Evolutionary conservation across 2,113 vertebrate species (phyloP), one percentile per base, ranked within the genome.

Genomic region (Bubo blakistoni): DNA sequence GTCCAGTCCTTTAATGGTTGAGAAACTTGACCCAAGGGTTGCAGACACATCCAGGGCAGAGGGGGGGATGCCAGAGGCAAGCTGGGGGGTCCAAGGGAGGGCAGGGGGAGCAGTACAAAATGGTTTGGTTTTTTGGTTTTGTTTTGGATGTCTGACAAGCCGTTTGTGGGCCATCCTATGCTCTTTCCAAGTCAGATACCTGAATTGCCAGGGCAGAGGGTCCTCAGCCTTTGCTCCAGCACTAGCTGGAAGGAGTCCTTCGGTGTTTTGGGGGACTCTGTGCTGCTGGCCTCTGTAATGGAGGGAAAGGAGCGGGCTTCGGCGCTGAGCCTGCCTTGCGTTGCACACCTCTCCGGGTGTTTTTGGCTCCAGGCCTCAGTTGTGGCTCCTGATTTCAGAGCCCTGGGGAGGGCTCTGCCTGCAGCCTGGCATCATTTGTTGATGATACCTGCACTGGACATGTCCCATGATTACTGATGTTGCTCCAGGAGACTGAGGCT

Each of bases 341-440:
- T 21, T 11, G 2, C 52, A 90, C 5, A 0, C 12, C 8, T 19
- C 29, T 71, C 18, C 57, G 2, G 52, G 22, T 1, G 0, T 16
- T 80, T 80, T 51, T 51, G 24, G 12, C 52, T 71, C 26, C 58
- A 57, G 47, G 10, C 24, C 14, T 77, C 2, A 1, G 32, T 19
- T 29, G 42, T 4, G 30, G 7, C 46, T 91, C 11, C 54, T 38
- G 20, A 54, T 59, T 82, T 72, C 4, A 2, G 52, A 85, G 62
- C 47, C 30, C 40, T 44, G 17, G 11, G 38, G 19, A 55, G 16
- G 6, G 25, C 61, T 71, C 20, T 92, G n/a, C 34, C 67, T 27
- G 46, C 63, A 80, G 58, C 55, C 51, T 4, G 4, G 21, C 30
- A 4, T 38, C 25, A 7, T 52, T 63, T 86, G 25, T 26, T 51